Evolutionary conservation across 2,888 invertebrate genomes (phyloP), one percentile per base, ranked within the genome.

Genomic region (Lepeophtheirus nordmannii): DNA sequence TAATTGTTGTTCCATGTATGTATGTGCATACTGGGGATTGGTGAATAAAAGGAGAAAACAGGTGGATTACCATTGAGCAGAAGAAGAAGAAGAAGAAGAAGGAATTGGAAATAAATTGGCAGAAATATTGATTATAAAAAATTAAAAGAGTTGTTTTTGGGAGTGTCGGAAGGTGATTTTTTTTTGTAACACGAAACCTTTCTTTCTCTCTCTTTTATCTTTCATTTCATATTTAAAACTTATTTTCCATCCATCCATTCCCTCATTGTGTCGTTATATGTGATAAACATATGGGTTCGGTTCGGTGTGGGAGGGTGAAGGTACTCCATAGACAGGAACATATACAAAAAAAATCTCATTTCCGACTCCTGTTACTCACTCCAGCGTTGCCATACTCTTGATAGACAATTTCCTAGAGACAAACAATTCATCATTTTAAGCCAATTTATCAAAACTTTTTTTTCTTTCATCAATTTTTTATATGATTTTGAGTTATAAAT

Each of bases 161-260:
- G 53, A 46, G 53, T 46, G 53, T 46, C 53, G 53, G 53, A 46
- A 46, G 53, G 53, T 46, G 53, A 46, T 46, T 46, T 46, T 30
- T 30, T 30, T 46, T 46, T 46, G 53, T 46, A 46, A 46, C 53
- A 46, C 53, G 8, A 46, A 46, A 46, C 53, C 53, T 46, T 46
- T 46, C 53, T 46, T 8, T 46, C 14, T 46, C 53, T n/a, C 17
- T 46, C 17, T 46, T 30, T 30, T 30, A 30, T 30, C 30, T 30
- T 30, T 30, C 7, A 30, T 30, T 30, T 5, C 30, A 7, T 30
- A 5, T 30, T 30, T 30, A 2, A 30, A 30, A 30, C 30, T 30
- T 30, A 30, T 30, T 30, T 30, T 30, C 30, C 7, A 30, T 30
- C 30, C 30, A 30, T 30, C 30, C 30, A 30, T 30, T 30, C 30